phyloP scores from a whole-genome alignment of 2,797 vertebrate genomes.

The Moxostoma hubbsi region DNA sequence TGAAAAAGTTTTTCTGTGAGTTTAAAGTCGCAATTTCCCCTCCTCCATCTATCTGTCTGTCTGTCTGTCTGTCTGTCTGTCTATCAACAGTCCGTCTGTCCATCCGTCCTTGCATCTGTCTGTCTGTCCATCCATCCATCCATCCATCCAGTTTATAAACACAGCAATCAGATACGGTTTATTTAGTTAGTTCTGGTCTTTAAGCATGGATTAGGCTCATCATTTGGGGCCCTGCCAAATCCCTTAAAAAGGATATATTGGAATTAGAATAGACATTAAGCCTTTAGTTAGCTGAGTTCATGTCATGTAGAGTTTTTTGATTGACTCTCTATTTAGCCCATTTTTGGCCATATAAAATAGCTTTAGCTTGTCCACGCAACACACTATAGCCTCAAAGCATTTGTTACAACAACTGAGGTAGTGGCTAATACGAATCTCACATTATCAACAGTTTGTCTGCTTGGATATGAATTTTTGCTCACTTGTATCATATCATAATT shows the following conservation, averaged over 20 bases:
- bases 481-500: constrained; percentile 32
- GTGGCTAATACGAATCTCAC: background rate
- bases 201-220: background rate
- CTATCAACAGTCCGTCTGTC: no score
- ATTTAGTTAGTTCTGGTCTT: background rate
- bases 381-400: no score
- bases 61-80: no score
- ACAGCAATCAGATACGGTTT: background rate
- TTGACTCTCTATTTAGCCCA: no score
- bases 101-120: no score
- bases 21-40: no score
- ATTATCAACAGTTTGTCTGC: background rate
- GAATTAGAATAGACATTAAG: background rate
- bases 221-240: background rate
- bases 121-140: background rate
- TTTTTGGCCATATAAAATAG: no score
- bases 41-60: no score
- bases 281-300: background rate
- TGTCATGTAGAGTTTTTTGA: no score
- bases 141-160: background rate
- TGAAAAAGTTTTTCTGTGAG: no score
- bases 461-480: constrained; percentile 26
- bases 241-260: background rate
- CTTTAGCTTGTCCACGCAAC: no score
- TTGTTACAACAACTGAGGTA: background rate